Evolutionary conservation across 2,113 vertebrate genomes (phyloP).

Genomic region (Trinectes maculatus): DNA sequence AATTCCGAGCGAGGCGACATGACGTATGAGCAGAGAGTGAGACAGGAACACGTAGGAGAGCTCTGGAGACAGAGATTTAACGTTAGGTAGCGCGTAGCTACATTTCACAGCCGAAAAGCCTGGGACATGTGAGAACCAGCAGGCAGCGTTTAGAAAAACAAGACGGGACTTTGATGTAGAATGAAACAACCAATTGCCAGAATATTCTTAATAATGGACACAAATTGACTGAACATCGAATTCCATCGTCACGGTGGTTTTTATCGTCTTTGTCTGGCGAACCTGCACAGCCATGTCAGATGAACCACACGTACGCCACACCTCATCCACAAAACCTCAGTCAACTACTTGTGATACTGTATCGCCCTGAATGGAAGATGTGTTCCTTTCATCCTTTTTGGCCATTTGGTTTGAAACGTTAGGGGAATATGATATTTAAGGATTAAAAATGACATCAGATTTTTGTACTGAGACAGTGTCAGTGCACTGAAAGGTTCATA

Average conservation of each 20-base stretch:
- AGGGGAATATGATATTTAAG: too few species aligned
- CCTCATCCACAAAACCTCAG: background rate
- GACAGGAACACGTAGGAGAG: constrained; percentile 9
- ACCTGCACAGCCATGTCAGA: background rate
- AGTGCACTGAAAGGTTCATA: background rate
- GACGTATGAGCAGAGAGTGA: constrained; percentile 43
- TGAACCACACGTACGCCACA: background rate
- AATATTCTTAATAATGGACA: too few species aligned
- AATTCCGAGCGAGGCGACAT: constrained; percentile 43
- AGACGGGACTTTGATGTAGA: background rate
- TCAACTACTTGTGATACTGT: too few species aligned
- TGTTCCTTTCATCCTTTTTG: background rate
- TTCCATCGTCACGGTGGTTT: too few species aligned
- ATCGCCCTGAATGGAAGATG: too few species aligned
- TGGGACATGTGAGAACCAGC: background rate
- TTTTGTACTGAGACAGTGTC: background rate
- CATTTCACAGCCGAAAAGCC: constrained; percentile 7
- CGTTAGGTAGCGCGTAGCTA: constrained; percentile 14
- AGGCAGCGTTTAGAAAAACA: background rate
- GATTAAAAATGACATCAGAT: too few species aligned
- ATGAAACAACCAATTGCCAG: background rate
- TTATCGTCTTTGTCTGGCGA: background rate
- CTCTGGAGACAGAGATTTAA: constrained; percentile 18
- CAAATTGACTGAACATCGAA: too few species aligned
- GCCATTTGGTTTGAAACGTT: too few species aligned